Conservation (phyloP, 1,140 invertebrate species). For the Venturia canescens region DNA sequence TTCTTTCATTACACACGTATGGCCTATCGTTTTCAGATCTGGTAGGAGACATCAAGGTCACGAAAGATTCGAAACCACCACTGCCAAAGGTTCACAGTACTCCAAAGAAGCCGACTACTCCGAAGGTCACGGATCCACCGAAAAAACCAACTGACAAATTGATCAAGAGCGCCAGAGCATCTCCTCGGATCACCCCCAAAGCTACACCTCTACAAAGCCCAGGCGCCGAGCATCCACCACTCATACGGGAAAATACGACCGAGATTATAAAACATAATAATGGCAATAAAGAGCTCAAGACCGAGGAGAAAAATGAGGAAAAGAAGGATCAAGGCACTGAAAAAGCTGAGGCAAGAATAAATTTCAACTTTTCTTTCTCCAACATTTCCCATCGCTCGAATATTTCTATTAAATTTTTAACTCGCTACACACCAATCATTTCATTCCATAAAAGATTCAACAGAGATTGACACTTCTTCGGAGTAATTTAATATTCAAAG, state of each 20-base stretch:
- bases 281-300: constrained; percentile 61
- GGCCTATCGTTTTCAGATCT: constrained; percentile 58
- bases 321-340: constrained; percentile 71
- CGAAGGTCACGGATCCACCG: constrained; percentile 64
- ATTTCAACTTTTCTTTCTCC: no score
- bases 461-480: no score
- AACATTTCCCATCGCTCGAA: no score
- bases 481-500: background rate
- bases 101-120: constrained; percentile 74
- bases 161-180: constrained; percentile 73
- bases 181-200: constrained; percentile 76
- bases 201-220: constrained; percentile 79
- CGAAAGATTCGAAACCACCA: constrained; percentile 76
- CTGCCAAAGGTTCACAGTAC: constrained; percentile 76
- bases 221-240: constrained; percentile 72
- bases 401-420: no score
- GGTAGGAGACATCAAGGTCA: constrained; percentile 65
- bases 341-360: constrained; percentile 65
- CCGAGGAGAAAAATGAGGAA: constrained; percentile 69
- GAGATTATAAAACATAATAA: constrained; percentile 75
- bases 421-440: no score
- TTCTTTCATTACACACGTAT: background rate
- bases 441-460: no score
- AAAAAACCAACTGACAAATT: constrained; percentile 73
- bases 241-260: constrained; percentile 67